These are phyloP conservation scores for Diorhabda sublineata DNA, from an alignment of 1,140 invertebrate species.

Conservation along the genomic window DNA sequence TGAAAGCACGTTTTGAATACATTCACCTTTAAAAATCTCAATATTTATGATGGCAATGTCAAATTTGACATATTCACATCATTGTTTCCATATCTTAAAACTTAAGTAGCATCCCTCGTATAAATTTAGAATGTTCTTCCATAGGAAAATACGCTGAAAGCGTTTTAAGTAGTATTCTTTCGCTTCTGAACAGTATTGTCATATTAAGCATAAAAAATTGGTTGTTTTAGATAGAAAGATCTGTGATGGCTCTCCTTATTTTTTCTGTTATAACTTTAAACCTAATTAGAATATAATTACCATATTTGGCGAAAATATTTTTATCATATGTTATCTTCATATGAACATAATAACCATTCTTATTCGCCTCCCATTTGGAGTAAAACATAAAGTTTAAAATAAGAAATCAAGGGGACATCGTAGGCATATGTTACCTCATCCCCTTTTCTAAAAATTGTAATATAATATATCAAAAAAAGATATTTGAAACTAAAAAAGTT, in stretches of 20 bases:
- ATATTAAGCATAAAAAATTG: too few species aligned
- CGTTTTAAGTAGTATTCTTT: too few species aligned
- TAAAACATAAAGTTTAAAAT: not conserved
- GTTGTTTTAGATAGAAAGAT: not conserved
- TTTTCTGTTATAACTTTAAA: not conserved
- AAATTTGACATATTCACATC: too few species aligned
- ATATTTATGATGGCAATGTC: too few species aligned
- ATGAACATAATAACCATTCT: not conserved
- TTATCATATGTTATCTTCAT: not conserved
- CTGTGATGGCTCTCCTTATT: not conserved
- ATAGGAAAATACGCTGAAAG: too few species aligned
- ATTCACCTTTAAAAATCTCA: too few species aligned
- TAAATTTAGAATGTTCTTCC: too few species aligned
- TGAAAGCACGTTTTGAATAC: too few species aligned
- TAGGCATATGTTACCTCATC: not conserved
- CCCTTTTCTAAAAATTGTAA: not conserved
- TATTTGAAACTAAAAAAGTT: not conserved
- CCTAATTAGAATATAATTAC: not conserved
- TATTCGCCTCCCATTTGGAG: not conserved
- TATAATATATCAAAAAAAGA: not conserved
- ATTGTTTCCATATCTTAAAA: too few species aligned
- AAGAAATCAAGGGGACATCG: not conserved
- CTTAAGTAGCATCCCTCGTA: too few species aligned
- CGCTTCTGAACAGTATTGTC: too few species aligned
- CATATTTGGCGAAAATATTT: not conserved